Evolutionary conservation across 2,113 vertebrate genomes (phyloP).

Genomic region (Alces alces): DNA sequence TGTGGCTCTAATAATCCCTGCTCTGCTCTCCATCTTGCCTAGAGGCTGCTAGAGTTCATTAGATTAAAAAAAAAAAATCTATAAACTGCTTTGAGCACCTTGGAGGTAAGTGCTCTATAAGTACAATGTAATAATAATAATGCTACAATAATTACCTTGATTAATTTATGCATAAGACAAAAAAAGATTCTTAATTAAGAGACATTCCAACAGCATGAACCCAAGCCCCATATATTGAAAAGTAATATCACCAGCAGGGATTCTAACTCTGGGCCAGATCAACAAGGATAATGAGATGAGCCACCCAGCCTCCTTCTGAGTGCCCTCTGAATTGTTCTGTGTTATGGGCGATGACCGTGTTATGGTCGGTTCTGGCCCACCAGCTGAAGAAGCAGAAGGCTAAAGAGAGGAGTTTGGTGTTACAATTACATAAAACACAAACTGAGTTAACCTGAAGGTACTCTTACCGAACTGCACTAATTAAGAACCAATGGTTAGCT

Average conservation of each 20-base stretch:
- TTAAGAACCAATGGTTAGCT: neutral
- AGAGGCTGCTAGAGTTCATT: constrained; percentile 69
- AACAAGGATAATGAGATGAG: neutral
- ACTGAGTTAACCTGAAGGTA: neutral
- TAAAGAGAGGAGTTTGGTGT: neutral
- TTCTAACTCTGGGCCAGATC: constrained; percentile 33
- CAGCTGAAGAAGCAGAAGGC: neutral
- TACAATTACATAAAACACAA: neutral
- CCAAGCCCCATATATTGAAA: constrained; percentile 44
- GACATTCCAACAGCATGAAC: constrained; percentile 57
- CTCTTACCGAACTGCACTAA: neutral
- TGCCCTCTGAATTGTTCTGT: neutral
- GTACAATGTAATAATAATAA: constrained; percentile 74
- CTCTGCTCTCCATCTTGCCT: constrained; percentile 56
- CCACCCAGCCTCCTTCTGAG: neutral
- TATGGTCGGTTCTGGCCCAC: neutral
- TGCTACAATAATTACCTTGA: constrained; percentile 75
- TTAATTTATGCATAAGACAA: constrained; percentile 72
- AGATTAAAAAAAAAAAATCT: constrained; percentile 72
- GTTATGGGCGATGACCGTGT: neutral
- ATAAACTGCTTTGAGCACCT: constrained; percentile 70
- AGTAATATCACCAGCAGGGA: constrained; percentile 46
- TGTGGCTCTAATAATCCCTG: constrained; percentile 54
- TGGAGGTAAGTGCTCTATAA: constrained; percentile 71
- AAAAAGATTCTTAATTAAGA: constrained; percentile 76